These are phyloP conservation scores for Uloborus plumipes DNA, from an alignment of 2,888 invertebrate genomes.

Conservation along the genomic window DNA sequence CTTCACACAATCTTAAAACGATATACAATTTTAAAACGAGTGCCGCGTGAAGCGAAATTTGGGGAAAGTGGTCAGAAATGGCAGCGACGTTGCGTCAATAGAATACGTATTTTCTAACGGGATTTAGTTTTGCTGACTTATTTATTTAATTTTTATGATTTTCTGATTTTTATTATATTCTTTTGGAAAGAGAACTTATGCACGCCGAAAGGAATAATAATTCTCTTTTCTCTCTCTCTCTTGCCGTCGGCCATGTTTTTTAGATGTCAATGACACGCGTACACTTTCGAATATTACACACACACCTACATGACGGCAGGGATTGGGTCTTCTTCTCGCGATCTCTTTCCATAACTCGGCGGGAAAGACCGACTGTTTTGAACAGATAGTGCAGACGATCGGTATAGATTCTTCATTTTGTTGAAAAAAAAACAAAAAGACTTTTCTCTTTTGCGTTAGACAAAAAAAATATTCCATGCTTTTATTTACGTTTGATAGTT, in stretches of 20 bases:
- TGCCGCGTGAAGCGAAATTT: too few species aligned
- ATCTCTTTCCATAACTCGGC: too few species aligned
- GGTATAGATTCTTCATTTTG: too few species aligned
- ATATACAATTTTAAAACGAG: too few species aligned
- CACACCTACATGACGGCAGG: constrained; percentile 27
- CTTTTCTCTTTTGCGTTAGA: too few species aligned
- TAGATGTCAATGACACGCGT: constrained; percentile 51
- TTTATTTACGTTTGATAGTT: too few species aligned
- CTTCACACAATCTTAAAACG: too few species aligned
- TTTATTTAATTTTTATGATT: constrained; percentile 27
- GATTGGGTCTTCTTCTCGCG: neutral
- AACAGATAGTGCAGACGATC: too few species aligned
- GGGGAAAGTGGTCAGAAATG: constrained; percentile 19
- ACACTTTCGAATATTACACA: constrained; percentile 22
- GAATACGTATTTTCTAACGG: constrained; percentile 31
- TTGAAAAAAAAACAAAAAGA: too few species aligned
- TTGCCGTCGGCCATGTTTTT: constrained; percentile 31
- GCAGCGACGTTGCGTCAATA: neutral
- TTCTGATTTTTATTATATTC: constrained; percentile 37
- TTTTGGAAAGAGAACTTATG: constrained; percentile 39
- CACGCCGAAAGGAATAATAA: constrained; percentile 29
- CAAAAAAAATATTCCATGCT: too few species aligned
- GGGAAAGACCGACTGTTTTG: too few species aligned
- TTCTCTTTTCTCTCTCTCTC: constrained; percentile 11
- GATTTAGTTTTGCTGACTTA: constrained; percentile 28